Percentiles rank a stretch among this genome's conserved stretches.
Evolutionary conservation across 2,888 invertebrate genomes (phyloP).

Genomic region (Coenonympha glycerion): DNA sequence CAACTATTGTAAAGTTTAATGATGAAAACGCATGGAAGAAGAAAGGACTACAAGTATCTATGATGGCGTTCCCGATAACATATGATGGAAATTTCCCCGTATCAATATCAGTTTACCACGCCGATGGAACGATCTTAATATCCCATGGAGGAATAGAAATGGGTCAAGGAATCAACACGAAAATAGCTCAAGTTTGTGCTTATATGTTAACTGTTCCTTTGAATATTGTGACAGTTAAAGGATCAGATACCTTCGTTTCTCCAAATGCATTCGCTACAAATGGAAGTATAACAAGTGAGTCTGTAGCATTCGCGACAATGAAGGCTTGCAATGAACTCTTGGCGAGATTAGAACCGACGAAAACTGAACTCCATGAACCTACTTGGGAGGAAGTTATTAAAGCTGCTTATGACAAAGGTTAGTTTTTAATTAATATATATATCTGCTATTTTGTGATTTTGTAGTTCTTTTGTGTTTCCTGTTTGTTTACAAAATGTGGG

Average conservation of each 20-base stretch:
- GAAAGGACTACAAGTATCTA: slow-evolving; percentile 76
- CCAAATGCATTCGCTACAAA: slow-evolving; percentile 82
- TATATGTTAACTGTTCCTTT: slow-evolving; percentile 80
- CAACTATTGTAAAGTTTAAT: slow-evolving; percentile 75
- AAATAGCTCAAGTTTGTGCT: slow-evolving; percentile 83
- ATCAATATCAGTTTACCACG: slow-evolving; percentile 79
- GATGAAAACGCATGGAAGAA: slow-evolving; percentile 84
- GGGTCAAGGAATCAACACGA: slow-evolving; percentile 84
- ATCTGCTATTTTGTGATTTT: no score
- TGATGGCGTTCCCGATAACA: slow-evolving; percentile 78
- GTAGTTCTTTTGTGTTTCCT: no score
- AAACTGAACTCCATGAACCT: slow-evolving; percentile 52
- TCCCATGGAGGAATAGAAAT: slow-evolving; percentile 82
- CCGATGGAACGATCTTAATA: slow-evolving; percentile 80
- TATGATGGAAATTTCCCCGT: slow-evolving; percentile 74
- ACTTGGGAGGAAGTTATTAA: slow-evolving; percentile 72
- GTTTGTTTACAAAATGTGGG: no score
- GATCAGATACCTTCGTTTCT: slow-evolving; percentile 78
- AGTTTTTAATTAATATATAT: no score
- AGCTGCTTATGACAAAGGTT: slow-evolving; percentile 61
- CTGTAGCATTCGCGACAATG: slow-evolving; percentile 75
- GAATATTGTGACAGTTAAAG: slow-evolving; percentile 76
- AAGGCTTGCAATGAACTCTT: slow-evolving; percentile 70
- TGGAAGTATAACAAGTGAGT: slow-evolving; percentile 83
- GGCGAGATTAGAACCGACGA: slow-evolving; percentile 60